Evolutionary conservation across 92 coral and sea anemone species (phyloP).

Genomic region (Anthopleura xanthogrammica): DNA sequence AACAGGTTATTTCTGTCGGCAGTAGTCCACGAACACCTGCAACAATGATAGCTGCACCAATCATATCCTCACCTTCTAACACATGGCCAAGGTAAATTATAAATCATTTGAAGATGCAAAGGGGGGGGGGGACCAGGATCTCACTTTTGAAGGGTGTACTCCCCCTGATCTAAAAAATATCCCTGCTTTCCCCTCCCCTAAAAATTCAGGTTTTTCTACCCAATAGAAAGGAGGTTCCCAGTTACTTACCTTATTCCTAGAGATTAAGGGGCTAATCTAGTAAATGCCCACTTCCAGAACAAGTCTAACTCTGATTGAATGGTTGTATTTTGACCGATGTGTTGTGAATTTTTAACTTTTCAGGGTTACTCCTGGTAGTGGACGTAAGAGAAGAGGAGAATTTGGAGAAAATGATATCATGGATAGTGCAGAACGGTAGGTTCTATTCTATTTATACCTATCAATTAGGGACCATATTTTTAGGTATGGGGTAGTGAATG

Average conservation of each 20-base stretch:
- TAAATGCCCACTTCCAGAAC: not conserved
- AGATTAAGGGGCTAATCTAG: too few relatives aligned
- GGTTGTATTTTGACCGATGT: not conserved
- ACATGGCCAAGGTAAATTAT: constrained; percentile 87
- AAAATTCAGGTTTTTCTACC: too few relatives aligned
- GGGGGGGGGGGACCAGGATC: too few relatives aligned
- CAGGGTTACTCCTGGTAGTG: constrained; percentile 79
- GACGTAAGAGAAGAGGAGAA: constrained; percentile 87
- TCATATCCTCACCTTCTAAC: constrained; percentile 65
- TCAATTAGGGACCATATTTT: too few relatives aligned
- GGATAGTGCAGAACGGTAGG: constrained; percentile 92
- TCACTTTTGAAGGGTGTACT: too few relatives aligned
- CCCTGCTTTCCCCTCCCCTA: too few relatives aligned
- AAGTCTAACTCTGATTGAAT: not conserved
- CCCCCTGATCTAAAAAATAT: too few relatives aligned
- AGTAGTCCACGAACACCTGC: constrained; percentile 81
- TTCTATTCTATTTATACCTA: not conserved
- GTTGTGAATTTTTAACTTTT: not conserved
- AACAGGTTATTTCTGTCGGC: constrained; percentile 77
- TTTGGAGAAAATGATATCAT: constrained; percentile 79
- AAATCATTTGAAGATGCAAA: too few relatives aligned
- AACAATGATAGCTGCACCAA: constrained; percentile 86
- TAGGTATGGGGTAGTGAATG: too few relatives aligned
- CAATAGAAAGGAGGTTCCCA: too few relatives aligned
- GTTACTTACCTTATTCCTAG: too few relatives aligned